Base-by-base conservation (phyloP, 2,113 vertebrate species). In the Ceuthmochares aereus region DNA sequence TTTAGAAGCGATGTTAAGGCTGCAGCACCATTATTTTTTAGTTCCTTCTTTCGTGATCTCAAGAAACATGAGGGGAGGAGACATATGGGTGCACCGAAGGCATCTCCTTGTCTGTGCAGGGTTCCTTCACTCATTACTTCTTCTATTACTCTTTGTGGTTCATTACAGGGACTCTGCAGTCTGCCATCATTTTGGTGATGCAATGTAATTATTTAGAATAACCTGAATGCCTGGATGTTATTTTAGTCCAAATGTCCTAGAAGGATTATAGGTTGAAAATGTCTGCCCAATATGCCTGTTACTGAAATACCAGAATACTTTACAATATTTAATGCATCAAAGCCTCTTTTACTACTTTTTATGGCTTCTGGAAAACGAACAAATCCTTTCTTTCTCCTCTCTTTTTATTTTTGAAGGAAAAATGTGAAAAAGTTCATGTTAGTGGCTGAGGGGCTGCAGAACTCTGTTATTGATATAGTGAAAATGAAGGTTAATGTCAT, bases 11-110 rank as follows among this genome's bases (percentile, higher is more conserved):
- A 10, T 52, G 22, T 51, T 83, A 11, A 0, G 0, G 37, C 26
- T 47, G 47, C 80, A 88, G n/a, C 37, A 47, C 13, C 6, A 0
- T 40, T 42, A 37, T 6, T 37, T 93, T 83, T 81, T 23, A 29
- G 21, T 60, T 92, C 12, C 14, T 81, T 45, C 63, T 84, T 93
- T 86, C 14, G 2, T 10, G 2, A n/a, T 54, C 19, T 68, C 83
- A 52, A 58, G 70, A 70, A 32, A 17, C 12, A 7, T 0, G 12
- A 73, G 14, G 36, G 78, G 54, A 64, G 66, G 73, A 67, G 72
- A 16, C 0, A 0, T n/a, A 1, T 19, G 32, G 72, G 62, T 1
- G 0, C 64, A 75, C 23, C 21, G 19, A 32, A 21, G 37, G 37
- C 75, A 66, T 66, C 62, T 59, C 43, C 16, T 42, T 72, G 30